phyloP scores from a whole-genome alignment of 2,797 vertebrate genomes.

The Spondyliosoma cantharus region DNA sequence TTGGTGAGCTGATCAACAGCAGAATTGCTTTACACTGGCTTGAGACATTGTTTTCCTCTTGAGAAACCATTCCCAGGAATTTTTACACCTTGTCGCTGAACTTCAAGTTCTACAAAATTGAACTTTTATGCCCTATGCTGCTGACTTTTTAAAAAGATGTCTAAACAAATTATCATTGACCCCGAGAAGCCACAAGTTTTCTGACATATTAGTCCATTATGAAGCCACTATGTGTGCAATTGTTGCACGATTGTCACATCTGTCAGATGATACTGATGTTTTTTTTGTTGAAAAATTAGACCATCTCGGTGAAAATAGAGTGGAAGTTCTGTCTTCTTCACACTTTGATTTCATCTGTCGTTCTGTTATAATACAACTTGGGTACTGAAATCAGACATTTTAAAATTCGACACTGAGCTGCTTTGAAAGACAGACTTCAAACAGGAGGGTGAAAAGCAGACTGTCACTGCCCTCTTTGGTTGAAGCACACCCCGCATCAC shows the following conservation, averaged over 20 bases:
- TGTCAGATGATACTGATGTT: not conserved
- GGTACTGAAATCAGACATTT: not conserved
- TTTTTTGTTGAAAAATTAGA: not conserved
- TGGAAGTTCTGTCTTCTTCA: not conserved
- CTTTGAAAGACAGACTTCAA: slow-evolving; percentile 1
- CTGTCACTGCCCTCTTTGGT: not conserved
- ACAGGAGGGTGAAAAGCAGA: not conserved
- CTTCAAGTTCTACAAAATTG: not conserved
- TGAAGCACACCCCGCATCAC: not conserved
- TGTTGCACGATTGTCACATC: not conserved
- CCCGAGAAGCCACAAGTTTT: not conserved
- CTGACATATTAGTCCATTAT: not conserved
- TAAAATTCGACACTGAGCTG: not conserved
- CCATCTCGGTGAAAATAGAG: not conserved
- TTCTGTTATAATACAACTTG: not conserved
- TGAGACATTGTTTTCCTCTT: not conserved
- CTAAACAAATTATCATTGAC: not conserved
- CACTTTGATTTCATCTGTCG: not conserved
- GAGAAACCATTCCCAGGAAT: not conserved
- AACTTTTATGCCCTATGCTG: not conserved
- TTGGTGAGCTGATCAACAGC: not conserved
- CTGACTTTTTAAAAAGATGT: not conserved
- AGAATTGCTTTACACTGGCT: not conserved
- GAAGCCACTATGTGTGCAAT: not conserved
- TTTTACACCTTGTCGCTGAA: not conserved